Evolutionary conservation across 2,888 invertebrate genomes (phyloP), one percentile per base, ranked within the genome.

Genomic region (Anticlea derivata): DNA sequence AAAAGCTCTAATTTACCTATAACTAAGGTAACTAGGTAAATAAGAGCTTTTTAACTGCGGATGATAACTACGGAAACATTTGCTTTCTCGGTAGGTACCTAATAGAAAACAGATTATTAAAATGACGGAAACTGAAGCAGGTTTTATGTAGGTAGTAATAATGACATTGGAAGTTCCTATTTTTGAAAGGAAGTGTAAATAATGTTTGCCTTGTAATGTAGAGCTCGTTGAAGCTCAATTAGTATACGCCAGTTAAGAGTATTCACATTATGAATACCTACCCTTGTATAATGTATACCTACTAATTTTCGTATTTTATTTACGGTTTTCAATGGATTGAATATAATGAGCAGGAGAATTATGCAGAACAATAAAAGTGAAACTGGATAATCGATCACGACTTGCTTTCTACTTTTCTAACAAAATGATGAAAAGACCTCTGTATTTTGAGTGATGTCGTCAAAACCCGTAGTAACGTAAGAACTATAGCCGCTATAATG

Each of bases 311-410:
- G 13, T 5, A 37, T 29, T 22, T 17, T 24, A 20, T 27, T 44
- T 22, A 17, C 10, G 12, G 29, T 47, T 40, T 41, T 22, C 53
- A 35, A 51, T 54, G 41, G 39, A 23, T 33, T 38, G 17, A 33
- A 41, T 34, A 49, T 56, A 54, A 55, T 51, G 48, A 53, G 46
- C 43, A 53, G 55, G 49, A 45, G 49, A 43, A 27, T 50, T 56
- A 52, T 44, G 55, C 56, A 66, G 68, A 75, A 83, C 73, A 83
- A 84, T 78, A 75, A 78, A 83, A 84, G 86, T 83, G 83, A 84
- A 86, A 86, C 75, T 80, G 61, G 63, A 59, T 75, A 81, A 84
- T 84, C 79, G 75, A 85, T 83, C 84, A 86, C 80, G 83, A 68
- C 70, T 76, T 74, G 73, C 86, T 87, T 86, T 87, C 86, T 80